Evolutionary conservation across 2,888 invertebrate species (phyloP), one percentile per base, ranked within the genome.

Genomic region (Teleiodes luculella): DNA sequence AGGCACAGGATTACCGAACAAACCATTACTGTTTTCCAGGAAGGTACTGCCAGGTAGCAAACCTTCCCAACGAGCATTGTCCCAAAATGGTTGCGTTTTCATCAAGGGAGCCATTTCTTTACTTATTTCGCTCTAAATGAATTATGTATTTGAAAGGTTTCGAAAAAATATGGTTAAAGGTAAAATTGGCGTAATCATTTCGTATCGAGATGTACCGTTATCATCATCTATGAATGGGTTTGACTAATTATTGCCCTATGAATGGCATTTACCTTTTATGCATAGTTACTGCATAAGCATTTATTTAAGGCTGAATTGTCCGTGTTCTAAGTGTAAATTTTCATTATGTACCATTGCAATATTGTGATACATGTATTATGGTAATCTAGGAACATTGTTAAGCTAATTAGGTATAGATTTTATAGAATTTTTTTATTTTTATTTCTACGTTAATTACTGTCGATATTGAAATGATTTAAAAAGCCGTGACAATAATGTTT

Each of bases 11-110:
- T 87, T 86, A 86, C 76, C 52, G 68, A 72, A 75, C 80, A 81
- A 78, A 75, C 79, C 72, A 85, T 87, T 86, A 84, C 82, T 74
- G 79, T 67, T 68, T 89, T 87, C 88, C 79, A 72, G 80, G 88
- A 89, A 88, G 86, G 84, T 79, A 79, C 63, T 58, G 60, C 76
- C 85, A 88, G 87, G 86, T 86, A 87, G 82, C 71, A 6, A 60
- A 20, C n/a, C 36, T 56, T 53, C 69, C 64, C 64, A 65, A 70
- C 70, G 70, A 73, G 75, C 79, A 78, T 86, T 83, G 80, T 84
- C 70, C 73, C 60, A 57, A 63, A 65, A 63, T 61, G 63, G 58
- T 65, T 60, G 64, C 64, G 60, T 54, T 57, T 53, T 33, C 39
- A 48, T 41, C 56, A 53, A 33, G 18, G 18, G 31, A 41, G 39